These are phyloP conservation scores for Fistularia tabacaria DNA, from an alignment of 2,797 vertebrate genomes.

Conservation along the genomic window DNA sequence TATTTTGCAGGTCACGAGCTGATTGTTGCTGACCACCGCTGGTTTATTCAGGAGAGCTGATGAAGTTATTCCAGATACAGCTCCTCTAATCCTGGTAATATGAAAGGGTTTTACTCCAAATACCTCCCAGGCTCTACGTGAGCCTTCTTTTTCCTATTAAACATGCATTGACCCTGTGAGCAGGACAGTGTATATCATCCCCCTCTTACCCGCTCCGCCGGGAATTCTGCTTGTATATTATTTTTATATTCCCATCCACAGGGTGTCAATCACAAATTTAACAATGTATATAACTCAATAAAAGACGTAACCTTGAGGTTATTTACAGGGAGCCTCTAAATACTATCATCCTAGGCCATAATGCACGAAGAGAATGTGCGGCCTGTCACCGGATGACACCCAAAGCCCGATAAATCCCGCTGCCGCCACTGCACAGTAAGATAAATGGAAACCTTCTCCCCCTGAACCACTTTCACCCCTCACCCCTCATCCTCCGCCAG, in stretches of 20 bases:
- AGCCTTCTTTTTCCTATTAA: constrained; percentile 7
- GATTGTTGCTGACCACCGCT: neutral
- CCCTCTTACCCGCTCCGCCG: constrained; percentile 17
- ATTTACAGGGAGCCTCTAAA: constrained; percentile 70
- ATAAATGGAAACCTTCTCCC: constrained; percentile 61
- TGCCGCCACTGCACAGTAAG: constrained; percentile 43
- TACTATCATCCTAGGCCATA: constrained; percentile 59
- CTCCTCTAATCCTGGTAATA: neutral
- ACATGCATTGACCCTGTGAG: constrained; percentile 9
- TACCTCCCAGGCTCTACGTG: too few species aligned
- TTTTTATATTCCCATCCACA: constrained; percentile 26
- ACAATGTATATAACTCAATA: constrained; percentile 57
- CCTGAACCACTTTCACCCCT: constrained; percentile 20
- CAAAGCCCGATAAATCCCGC: constrained; percentile 71
- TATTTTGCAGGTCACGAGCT: neutral
- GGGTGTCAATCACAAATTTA: constrained; percentile 50
- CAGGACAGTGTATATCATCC: constrained; percentile 13
- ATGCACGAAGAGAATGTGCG: constrained; percentile 69
- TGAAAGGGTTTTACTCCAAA: neutral
- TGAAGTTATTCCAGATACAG: neutral
- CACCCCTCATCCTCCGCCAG: constrained; percentile 10
- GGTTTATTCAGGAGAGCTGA: neutral
- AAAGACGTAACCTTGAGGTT: constrained; percentile 68
- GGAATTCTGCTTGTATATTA: constrained; percentile 23
- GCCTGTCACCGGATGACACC: constrained; percentile 71